phyloP scores from a whole-genome alignment of 1,140 invertebrate species.

The Drosophila baimaii region DNA sequence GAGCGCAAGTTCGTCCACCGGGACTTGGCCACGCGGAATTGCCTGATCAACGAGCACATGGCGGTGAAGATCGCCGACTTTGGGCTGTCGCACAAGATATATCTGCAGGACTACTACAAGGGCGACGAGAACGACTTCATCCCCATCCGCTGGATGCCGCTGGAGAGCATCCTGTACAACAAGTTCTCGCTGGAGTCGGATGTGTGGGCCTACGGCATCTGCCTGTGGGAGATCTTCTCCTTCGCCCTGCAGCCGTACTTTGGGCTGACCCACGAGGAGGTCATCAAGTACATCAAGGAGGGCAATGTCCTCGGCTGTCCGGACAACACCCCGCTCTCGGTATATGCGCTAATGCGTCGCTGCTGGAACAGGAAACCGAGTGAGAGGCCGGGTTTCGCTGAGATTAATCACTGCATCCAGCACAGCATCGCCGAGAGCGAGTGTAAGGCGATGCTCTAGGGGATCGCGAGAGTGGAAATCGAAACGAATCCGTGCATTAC shows the following conservation, averaged over 20 bases:
- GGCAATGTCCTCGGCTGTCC: slow-evolving; percentile 94
- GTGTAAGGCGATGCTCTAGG: slow-evolving; percentile 78
- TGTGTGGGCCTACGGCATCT: slow-evolving; percentile 97
- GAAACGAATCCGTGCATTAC: slow-evolving; percentile 24
- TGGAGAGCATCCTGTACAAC: slow-evolving; percentile 96
- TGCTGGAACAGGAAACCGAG: slow-evolving; percentile 95
- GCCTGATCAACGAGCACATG: slow-evolving; percentile 96
- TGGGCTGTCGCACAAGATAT: slow-evolving; percentile 96
- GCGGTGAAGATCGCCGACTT: slow-evolving; percentile 98
- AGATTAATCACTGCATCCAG: slow-evolving; percentile 83
- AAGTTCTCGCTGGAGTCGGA: slow-evolving; percentile 97
- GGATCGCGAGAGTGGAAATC: neutral
- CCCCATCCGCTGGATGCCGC: slow-evolving; percentile 97
- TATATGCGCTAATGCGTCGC: slow-evolving; percentile 96
- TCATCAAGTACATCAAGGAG: slow-evolving; percentile 96
- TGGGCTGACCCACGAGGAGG: slow-evolving; percentile 97
- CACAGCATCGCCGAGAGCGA: slow-evolving; percentile 81
- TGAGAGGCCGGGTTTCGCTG: slow-evolving; percentile 92
- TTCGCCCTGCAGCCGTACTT: slow-evolving; percentile 97
- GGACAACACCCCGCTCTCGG: slow-evolving; percentile 94
- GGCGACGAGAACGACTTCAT: slow-evolving; percentile 97
- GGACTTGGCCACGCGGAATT: slow-evolving; percentile 97
- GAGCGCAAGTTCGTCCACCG: slow-evolving; percentile 98
- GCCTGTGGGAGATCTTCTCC: slow-evolving; percentile 97
- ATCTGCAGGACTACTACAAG: slow-evolving; percentile 95